A percentile compares a stretch with the other conserved stretches of the same genome.
Evolutionary conservation across 2,113 vertebrate genomes (phyloP).

Genomic region (Gymnorhina tibicen): DNA sequence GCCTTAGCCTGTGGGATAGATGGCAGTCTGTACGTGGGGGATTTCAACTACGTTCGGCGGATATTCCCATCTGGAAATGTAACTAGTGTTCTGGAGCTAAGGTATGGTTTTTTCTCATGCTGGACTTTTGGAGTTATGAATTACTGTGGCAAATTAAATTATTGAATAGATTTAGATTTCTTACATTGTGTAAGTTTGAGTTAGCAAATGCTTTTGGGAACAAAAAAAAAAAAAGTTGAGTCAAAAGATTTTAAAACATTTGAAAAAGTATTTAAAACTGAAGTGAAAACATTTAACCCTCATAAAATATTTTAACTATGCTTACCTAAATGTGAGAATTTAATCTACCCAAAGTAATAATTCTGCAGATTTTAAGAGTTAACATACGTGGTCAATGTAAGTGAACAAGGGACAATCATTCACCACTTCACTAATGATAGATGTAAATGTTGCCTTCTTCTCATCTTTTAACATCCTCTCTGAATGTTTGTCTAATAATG

Average conservation of each 20-base stretch:
- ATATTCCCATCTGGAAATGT: constrained; percentile 96
- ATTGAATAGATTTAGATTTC: background rate
- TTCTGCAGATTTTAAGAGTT: background rate
- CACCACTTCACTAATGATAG: background rate
- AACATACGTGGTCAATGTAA: fast-evolving
- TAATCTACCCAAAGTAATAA: background rate
- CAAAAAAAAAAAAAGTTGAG: background rate
- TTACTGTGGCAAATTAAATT: background rate
- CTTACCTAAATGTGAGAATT: background rate
- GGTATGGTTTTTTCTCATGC: constrained; percentile 71
- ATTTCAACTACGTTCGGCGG: constrained; percentile 97
- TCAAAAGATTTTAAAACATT: background rate
- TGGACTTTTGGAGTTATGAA: background rate
- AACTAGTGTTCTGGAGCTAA: constrained; percentile 94
- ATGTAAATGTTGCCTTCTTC: constrained; percentile 48
- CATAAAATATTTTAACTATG: background rate
- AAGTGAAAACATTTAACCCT: background rate
- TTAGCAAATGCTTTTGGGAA: background rate
- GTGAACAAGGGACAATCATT: background rate
- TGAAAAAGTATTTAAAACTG: background rate
- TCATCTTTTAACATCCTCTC: constrained; percentile 59
- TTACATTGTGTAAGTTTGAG: background rate
- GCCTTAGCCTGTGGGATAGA: constrained; percentile 93
- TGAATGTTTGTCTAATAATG: constrained; percentile 70
- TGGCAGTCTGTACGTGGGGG: constrained; percentile 93